Conservation (phyloP, 1,140 invertebrate genomes). For the Calosoma granatense region DNA sequence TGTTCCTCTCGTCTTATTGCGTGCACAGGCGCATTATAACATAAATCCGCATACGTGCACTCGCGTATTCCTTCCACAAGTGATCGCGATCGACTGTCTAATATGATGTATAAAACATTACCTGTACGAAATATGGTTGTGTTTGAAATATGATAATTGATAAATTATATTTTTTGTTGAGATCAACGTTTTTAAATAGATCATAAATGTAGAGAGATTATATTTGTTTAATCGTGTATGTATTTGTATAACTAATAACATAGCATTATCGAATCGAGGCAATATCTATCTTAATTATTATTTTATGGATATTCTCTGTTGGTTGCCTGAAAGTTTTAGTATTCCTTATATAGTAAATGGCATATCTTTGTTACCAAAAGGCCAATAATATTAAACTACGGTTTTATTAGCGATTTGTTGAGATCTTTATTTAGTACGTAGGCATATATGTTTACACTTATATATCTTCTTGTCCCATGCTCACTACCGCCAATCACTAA, state of each 20-base stretch:
- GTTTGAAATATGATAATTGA: constrained; percentile 6
- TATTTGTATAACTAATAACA: constrained; percentile 8
- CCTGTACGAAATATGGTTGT: constrained; percentile 5
- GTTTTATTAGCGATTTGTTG: neutral
- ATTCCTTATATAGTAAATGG: constrained; percentile 3
- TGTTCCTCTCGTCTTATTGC: neutral
- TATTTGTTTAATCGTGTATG: constrained; percentile 3
- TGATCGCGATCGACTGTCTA: constrained; percentile 1
- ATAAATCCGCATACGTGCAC: neutral
- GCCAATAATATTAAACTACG: neutral
- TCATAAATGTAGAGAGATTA: constrained; percentile 6
- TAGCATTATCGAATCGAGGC: constrained; percentile 3
- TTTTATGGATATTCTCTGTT: constrained; percentile 8
- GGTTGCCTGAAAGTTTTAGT: neutral
- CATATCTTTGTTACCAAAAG: constrained; percentile 6
- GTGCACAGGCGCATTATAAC: neutral
- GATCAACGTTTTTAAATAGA: constrained; percentile 1
- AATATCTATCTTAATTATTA: constrained; percentile 8
- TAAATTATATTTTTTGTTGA: constrained; percentile 8
- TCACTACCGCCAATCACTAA: neutral
- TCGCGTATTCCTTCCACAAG: neutral
- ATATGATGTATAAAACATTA: constrained; percentile 3
- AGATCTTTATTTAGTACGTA: neutral
- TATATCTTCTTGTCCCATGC: constrained; percentile 6
- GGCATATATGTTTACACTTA: too few species aligned